phyloP scores from a whole-genome alignment of 2,888 invertebrate species.

The Neocrepidodera transversa region DNA sequence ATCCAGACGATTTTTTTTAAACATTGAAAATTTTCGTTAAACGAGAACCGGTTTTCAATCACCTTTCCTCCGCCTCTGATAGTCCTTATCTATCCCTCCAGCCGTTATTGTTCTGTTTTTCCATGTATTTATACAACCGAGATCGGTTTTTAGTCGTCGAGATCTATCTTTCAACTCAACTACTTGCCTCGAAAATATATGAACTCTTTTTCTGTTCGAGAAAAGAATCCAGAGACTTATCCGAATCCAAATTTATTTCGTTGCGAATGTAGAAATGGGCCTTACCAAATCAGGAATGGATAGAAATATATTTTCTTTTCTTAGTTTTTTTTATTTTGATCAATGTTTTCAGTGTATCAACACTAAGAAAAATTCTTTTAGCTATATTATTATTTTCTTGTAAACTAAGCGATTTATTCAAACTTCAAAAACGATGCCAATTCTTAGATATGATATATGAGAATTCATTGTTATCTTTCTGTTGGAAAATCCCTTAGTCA shows the following conservation, averaged over 20 bases:
- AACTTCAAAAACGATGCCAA: too few relatives aligned
- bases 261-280: constrained; percentile 13
- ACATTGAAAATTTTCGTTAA: constrained; percentile 21
- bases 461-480: too few relatives aligned
- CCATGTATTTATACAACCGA: constrained; percentile 53
- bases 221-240: constrained; percentile 21
- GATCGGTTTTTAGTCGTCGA: constrained; percentile 52
- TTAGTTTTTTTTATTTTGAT: too few relatives aligned
- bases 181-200: constrained; percentile 38
- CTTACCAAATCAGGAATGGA: constrained; percentile 18
- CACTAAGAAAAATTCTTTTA: too few relatives aligned
- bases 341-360: too few relatives aligned
- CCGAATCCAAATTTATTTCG: constrained; percentile 29
- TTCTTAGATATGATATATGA: too few relatives aligned
- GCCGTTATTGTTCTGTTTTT: constrained; percentile 51
- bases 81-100: constrained; percentile 33
- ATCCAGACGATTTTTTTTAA: too few relatives aligned
- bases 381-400: too few relatives aligned
- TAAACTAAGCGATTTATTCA: too few relatives aligned
- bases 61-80: constrained; percentile 30
- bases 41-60: constrained; percentile 18
- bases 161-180: constrained; percentile 45
- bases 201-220: constrained; percentile 33
- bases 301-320: too few relatives aligned
- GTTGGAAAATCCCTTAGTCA: too few relatives aligned